phyloP scores from a whole-genome alignment of 2,888 invertebrate species.

The Melieria omissa region DNA sequence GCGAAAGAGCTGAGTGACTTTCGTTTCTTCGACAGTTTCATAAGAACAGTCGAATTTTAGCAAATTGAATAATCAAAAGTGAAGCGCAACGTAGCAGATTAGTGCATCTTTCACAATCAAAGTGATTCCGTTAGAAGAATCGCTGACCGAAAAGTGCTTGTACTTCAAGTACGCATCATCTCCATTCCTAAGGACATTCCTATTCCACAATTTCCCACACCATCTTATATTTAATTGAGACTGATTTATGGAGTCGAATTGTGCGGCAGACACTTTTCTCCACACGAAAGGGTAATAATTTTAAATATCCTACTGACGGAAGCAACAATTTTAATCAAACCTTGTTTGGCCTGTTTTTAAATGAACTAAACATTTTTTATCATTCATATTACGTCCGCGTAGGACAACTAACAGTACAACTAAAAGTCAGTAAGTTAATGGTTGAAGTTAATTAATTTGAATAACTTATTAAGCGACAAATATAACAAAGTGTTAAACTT shows the following conservation, averaged over 20 bases:
- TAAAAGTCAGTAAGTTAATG: conserved; percentile 23
- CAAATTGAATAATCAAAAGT: too few relatives aligned
- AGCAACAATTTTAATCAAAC: conserved; percentile 35
- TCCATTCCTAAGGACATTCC: too few relatives aligned
- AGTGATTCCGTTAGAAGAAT: too few relatives aligned
- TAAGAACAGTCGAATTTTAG: too few relatives aligned
- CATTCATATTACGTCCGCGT: conserved; percentile 24
- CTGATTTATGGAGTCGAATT: conserved; percentile 58
- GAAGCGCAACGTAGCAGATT: too few relatives aligned
- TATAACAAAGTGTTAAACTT: conserved; percentile 42
- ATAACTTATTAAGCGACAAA: conserved; percentile 41
- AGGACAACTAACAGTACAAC: conserved; percentile 36
- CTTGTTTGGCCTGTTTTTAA: conserved; percentile 44
- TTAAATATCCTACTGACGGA: conserved; percentile 24
- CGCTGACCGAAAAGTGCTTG: too few relatives aligned
- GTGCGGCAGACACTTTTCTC: conserved; percentile 38
- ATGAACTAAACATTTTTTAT: conserved; percentile 41
- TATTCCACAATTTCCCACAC: conserved; percentile 49
- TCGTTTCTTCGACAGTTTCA: too few relatives aligned
- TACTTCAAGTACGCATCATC: too few relatives aligned
- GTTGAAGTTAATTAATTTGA: conserved; percentile 53
- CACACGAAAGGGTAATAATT: conserved; percentile 21
- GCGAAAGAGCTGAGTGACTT: neutral
- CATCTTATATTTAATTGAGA: conserved; percentile 56
- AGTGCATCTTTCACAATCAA: too few relatives aligned